phyloP scores from a whole-genome alignment of 2,888 invertebrate genomes.

The Notocelia uddmanniana region DNA sequence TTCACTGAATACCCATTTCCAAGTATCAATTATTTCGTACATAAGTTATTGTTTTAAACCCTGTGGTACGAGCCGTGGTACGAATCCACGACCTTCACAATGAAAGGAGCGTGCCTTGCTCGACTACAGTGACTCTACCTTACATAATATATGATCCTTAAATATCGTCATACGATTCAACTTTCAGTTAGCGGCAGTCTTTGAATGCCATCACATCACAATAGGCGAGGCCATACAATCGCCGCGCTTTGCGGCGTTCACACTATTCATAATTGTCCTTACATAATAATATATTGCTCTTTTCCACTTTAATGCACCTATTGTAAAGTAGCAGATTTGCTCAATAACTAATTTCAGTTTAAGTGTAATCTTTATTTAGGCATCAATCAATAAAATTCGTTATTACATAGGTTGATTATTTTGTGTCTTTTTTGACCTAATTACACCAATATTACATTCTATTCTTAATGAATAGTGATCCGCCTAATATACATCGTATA shows the following conservation, averaged over 20 bases:
- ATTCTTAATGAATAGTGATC: too few relatives aligned
- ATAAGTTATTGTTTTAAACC: too few relatives aligned
- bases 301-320: slow-evolving; percentile 29
- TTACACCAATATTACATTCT: too few relatives aligned
- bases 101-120: too few relatives aligned
- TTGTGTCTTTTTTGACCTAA: too few relatives aligned
- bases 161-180: neutral
- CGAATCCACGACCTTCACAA: too few relatives aligned
- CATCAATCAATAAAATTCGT: slow-evolving; percentile 6
- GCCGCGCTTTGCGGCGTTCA: slow-evolving; percentile 66
- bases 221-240: slow-evolving; percentile 49
- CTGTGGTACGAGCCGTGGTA: too few relatives aligned
- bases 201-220: slow-evolving; percentile 21
- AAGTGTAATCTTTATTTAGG: neutral
- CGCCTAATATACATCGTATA: too few relatives aligned
- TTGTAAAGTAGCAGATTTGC: slow-evolving; percentile 13
- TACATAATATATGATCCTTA: slow-evolving; percentile 2
- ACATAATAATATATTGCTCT: slow-evolving; percentile 73
- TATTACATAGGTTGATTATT: too few relatives aligned
- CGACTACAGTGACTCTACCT: neutral
- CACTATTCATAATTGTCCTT: slow-evolving; percentile 78
- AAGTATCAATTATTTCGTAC: too few relatives aligned
- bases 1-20: too few relatives aligned
- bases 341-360: slow-evolving; percentile 19
- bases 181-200: slow-evolving; percentile 30